A percentile compares a stretch with the other conserved stretches of the same genome.
phyloP scores from a whole-genome alignment of 1,140 invertebrate species.

The silkworm (Bombyx mori) region DNA sequence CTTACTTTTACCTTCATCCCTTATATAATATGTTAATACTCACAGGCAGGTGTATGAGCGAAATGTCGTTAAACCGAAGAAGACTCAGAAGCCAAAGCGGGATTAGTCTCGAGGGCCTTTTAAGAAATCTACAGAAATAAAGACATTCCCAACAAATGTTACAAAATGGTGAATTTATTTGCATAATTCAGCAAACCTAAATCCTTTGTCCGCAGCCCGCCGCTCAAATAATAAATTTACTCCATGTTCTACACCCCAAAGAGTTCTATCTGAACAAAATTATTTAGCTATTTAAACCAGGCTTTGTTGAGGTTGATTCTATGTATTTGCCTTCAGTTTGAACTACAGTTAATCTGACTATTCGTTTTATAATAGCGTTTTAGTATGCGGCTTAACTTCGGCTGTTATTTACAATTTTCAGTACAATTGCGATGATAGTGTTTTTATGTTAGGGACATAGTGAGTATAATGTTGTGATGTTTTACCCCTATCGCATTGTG shows the following conservation, averaged over 20 bases:
- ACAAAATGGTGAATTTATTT: constrained; percentile 67
- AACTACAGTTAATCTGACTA: constrained; percentile 4
- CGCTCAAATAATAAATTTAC: constrained; percentile 66
- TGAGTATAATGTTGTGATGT: constrained; percentile 36
- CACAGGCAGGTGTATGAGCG: constrained; percentile 26
- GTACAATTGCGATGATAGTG: not conserved
- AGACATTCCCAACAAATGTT: constrained; percentile 68
- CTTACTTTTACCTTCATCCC: constrained; percentile 18
- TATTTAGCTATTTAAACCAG: constrained; percentile 50
- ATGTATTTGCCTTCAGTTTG: constrained; percentile 6
- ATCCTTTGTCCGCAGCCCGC: constrained; percentile 59
- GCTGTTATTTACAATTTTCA: not conserved
- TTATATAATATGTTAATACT: constrained; percentile 26
- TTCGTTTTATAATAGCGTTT: constrained; percentile 4
- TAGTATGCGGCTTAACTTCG: not conserved
- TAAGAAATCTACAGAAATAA: constrained; percentile 64
- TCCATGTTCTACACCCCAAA: constrained; percentile 53
- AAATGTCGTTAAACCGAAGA: constrained; percentile 35
- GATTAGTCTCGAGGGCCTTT: constrained; percentile 55
- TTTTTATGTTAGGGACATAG: constrained; percentile 7
- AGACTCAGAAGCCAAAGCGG: constrained; percentile 47
- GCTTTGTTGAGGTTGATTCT: constrained; percentile 19
- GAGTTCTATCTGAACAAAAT: constrained; percentile 56
- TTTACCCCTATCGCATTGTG: constrained; percentile 40
- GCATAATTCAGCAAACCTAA: constrained; percentile 65